Percentiles rank a stretch among this genome's conserved stretches.
Evolutionary conservation across 2,113 vertebrate genomes (phyloP).

Genomic region (Eulemur rufifrons): DNA sequence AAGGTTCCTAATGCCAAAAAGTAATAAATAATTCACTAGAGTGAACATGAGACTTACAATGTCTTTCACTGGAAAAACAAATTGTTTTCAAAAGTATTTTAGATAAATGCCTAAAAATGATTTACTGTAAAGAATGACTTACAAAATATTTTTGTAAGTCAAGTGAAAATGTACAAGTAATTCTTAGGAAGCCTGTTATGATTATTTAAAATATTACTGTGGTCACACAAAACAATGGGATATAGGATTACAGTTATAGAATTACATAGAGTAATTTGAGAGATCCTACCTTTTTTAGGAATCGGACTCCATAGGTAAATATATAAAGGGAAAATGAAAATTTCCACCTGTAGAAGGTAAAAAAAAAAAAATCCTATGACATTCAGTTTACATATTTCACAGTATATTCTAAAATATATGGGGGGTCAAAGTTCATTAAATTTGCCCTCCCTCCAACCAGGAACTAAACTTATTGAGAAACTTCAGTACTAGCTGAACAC

Average conservation of each 20-base stretch:
- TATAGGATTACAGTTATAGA: constrained; percentile 28
- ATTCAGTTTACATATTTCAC: constrained; percentile 58
- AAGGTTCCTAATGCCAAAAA: neutral
- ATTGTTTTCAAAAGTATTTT: constrained; percentile 36
- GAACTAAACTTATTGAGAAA: neutral
- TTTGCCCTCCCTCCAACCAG: neutral
- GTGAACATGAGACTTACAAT: neutral
- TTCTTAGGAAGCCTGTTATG: neutral
- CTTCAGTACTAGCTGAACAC: neutral
- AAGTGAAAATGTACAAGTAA: constrained; percentile 48
- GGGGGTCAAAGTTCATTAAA: neutral
- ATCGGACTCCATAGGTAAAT: constrained; percentile 96
- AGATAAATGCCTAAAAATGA: neutral
- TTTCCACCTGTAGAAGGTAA: constrained; percentile 93
- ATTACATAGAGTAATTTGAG: constrained; percentile 63
- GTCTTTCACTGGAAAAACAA: constrained; percentile 11
- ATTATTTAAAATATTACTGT: constrained; percentile 18
- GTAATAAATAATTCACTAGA: neutral
- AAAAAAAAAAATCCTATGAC: constrained; percentile 70
- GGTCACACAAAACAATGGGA: neutral
- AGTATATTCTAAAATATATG: constrained; percentile 43
- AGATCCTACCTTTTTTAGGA: constrained; percentile 95
- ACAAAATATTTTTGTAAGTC: constrained; percentile 49
- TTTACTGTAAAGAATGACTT: neutral
- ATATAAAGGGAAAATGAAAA: constrained; percentile 98